Conservation (phyloP, 2,113 vertebrate species). For the Marmota monax region DNA sequence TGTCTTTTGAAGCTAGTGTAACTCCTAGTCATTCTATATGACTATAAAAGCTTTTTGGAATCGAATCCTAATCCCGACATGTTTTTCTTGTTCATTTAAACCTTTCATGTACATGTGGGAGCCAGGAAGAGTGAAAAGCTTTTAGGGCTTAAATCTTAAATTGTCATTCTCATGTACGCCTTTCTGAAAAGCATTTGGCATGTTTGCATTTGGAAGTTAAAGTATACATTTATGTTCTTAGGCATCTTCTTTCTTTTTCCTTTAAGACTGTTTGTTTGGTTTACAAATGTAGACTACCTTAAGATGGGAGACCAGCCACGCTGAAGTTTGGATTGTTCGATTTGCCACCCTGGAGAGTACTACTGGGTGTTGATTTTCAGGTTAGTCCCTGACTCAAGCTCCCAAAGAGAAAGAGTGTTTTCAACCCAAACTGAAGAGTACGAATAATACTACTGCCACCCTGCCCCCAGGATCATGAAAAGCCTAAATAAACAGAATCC, state of each 20-base stretch:
- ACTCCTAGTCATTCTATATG: slow-evolving; percentile 83
- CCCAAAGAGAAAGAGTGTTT: slow-evolving; percentile 23
- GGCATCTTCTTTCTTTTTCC: slow-evolving; percentile 37
- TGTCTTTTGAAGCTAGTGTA: slow-evolving; percentile 85
- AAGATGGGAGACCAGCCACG: background rate
- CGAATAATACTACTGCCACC: background rate
- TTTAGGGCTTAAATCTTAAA: slow-evolving; percentile 52
- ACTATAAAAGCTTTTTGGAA: slow-evolving; percentile 84
- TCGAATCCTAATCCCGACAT: slow-evolving; percentile 85
- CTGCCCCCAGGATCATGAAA: background rate
- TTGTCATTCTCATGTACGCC: slow-evolving; percentile 57
- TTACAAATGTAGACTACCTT: background rate
- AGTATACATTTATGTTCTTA: slow-evolving; percentile 40
- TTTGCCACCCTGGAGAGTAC: slow-evolving; percentile 3
- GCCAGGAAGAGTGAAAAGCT: slow-evolving; percentile 66
- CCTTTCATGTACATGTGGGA: slow-evolving; percentile 79
- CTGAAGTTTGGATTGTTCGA: slow-evolving; percentile 2
- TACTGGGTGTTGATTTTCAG: slow-evolving; percentile 6
- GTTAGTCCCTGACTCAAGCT: background rate
- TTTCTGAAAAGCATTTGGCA: slow-evolving; percentile 48
- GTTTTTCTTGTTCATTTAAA: slow-evolving; percentile 85
- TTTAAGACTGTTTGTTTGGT: background rate
- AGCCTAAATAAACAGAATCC: slow-evolving; percentile 36
- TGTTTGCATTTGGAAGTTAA: slow-evolving; percentile 59
- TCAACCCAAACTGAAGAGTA: background rate